These are phyloP conservation scores for Harlomillsia oculata DNA, from an alignment of 1,140 invertebrate species.

Conservation along the genomic window DNA sequence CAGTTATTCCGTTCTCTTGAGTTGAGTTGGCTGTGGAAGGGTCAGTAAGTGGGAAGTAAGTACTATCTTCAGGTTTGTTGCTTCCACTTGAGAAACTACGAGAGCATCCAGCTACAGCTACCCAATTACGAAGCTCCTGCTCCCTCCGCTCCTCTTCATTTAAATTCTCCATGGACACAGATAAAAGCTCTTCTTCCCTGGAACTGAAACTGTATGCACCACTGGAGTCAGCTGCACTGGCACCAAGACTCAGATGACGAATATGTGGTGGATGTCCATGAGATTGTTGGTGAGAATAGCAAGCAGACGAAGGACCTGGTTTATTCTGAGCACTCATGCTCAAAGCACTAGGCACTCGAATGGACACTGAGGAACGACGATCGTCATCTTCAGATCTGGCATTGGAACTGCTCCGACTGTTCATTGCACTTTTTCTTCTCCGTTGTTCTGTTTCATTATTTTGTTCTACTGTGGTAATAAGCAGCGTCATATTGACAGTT, in stretches of 20 bases:
- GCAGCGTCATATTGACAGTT: conserved; percentile 31
- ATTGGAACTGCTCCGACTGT: background rate
- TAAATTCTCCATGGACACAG: conserved; percentile 12
- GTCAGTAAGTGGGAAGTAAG: too few relatives aligned
- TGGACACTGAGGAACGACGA: too few relatives aligned
- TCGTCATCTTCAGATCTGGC: too few relatives aligned
- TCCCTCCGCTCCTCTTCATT: conserved; percentile 4
- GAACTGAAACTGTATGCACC: conserved; percentile 15
- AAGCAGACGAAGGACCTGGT: conserved; percentile 13
- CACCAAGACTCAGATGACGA: background rate
- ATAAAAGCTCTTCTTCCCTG: conserved; percentile 21
- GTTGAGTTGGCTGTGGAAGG: conserved; percentile 4
- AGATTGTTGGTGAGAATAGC: background rate
- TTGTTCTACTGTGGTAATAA: too few relatives aligned
- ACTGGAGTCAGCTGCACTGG: background rate
- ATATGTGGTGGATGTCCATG: background rate
- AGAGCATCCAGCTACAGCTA: conserved; percentile 12
- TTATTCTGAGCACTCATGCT: too few relatives aligned
- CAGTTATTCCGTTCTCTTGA: conserved; percentile 10
- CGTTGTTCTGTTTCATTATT: background rate
- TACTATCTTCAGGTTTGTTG: background rate
- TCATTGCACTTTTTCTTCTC: background rate
- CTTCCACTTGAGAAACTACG: background rate
- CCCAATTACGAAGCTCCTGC: conserved; percentile 17
- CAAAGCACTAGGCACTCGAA: too few relatives aligned